Conservation (phyloP, 2,888 invertebrate genomes). For the Exephanes ischioxanthus region DNA sequence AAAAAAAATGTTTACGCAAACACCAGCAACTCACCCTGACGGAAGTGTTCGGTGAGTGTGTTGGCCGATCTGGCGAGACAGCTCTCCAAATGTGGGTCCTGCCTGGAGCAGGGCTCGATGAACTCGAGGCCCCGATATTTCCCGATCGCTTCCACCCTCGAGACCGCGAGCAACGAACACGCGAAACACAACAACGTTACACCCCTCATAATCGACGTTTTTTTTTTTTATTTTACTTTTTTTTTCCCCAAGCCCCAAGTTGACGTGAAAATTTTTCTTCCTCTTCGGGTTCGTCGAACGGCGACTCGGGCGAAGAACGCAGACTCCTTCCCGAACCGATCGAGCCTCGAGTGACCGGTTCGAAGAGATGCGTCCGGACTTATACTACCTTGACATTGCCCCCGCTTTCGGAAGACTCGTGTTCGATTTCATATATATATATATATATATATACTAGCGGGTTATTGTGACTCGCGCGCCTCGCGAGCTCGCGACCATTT, state of each 20-base stretch:
- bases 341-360: slow-evolving; percentile 80
- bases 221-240: neutral
- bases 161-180: slow-evolving; percentile 64
- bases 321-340: slow-evolving; percentile 66
- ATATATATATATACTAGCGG: neutral
- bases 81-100: slow-evolving; percentile 90
- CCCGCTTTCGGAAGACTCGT: slow-evolving; percentile 72
- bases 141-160: slow-evolving; percentile 75
- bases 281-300: neutral
- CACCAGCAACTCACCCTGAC: slow-evolving; percentile 88
- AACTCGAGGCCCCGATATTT: slow-evolving; percentile 86
- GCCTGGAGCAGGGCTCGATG: slow-evolving; percentile 90
- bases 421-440: slow-evolving; percentile 31
- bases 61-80: slow-evolving; percentile 92
- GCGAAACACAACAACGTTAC: slow-evolving; percentile 47
- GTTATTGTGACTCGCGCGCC: too few relatives aligned
- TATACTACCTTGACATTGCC: slow-evolving; percentile 85
- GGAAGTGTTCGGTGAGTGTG: slow-evolving; percentile 89
- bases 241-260: neutral
- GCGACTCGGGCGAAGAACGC: slow-evolving; percentile 28
- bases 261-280: neutral
- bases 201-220: slow-evolving; percentile 43
- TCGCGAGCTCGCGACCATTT: too few relatives aligned
- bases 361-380: slow-evolving; percentile 79
- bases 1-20: neutral